Base-by-base conservation (phyloP, 2,113 vertebrate species). In the Oenanthe melanoleuca region DNA sequence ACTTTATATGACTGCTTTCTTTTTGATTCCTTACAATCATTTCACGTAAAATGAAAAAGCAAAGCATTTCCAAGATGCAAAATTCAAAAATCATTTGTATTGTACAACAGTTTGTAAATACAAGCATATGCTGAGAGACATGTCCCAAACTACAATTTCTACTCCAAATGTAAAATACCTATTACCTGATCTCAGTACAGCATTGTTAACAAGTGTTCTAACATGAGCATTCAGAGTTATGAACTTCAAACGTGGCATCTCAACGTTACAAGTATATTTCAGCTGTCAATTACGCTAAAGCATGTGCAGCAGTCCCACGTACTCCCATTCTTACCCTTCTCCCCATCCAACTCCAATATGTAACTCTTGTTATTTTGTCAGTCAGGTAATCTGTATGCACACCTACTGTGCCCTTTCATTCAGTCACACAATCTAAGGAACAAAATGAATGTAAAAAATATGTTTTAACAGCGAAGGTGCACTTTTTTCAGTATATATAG, bases 401-500 rank as follows among this genome's bases (percentile, higher is more conserved):
- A 72, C 17, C 31, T 64, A 34, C 71, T 11, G 38, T 44, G 85
- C 57, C 25, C 24, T 87, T 83, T 77, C 83, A 19, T 18, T 49
- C 86, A 78, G 69, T 80, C 18, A 86, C 33, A 77, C 10, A 91
- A 69, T 19, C 22, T 37, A 80, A 82, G 50, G 55, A 66, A 59
- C 29, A 75, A 74, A 69, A 71, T 83, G 31, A 85, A 56, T 8
- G 64, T 69, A 59, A 90, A 94, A 93, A 95, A 37, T 18, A 15
- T 0, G 0, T 52, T 83, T 52, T 60, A 52, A 53, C 28, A 56
- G 49, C 31, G n/a, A 56, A 82, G 84, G 26, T 63, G 65, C 16
- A 29, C 78, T 91, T 83, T 95, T 89, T 73, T 61, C 77, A 82
- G n/a, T 82, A 86, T 60, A 85, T 97, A 82, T 63, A 94, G 26